phyloP scores from a whole-genome alignment of 2,797 vertebrate species.

The Simalia tracyae region DNA sequence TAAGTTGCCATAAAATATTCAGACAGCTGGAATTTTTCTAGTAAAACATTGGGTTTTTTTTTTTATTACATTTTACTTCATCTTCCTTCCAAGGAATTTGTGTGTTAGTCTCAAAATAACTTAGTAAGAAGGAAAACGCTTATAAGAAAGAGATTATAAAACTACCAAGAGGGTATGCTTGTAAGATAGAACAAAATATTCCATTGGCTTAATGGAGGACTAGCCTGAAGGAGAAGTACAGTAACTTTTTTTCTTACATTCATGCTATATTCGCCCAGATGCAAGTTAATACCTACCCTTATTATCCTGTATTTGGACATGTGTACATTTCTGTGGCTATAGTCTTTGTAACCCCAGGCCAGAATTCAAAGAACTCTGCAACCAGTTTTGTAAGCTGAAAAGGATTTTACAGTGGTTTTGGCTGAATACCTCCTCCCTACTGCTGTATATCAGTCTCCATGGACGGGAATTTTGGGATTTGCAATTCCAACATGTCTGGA shows the following conservation, averaged over 20 bases:
- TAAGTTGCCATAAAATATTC: neutral
- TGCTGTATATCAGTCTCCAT: neutral
- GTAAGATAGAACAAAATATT: neutral
- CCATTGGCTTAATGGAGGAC: neutral
- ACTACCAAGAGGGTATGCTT: neutral
- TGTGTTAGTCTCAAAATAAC: neutral
- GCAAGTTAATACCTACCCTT: neutral
- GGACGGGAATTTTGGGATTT: neutral
- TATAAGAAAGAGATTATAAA: neutral
- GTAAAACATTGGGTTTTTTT: neutral
- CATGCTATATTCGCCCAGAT: neutral
- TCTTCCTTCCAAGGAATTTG: neutral
- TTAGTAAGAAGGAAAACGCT: neutral
- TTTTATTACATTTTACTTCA: neutral
- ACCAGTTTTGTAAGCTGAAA: neutral
- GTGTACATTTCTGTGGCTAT: neutral
- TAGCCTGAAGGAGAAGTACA: neutral
- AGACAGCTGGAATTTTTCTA: neutral
- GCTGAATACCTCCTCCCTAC: neutral
- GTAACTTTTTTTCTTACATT: neutral
- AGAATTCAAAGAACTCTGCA: neutral
- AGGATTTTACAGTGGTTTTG: neutral
- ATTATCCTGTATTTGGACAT: neutral
- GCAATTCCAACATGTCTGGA: neutral
- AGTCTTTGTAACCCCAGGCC: neutral